These are phyloP conservation scores for Yasuhikotakia modesta DNA, from an alignment of 2,797 vertebrate genomes.

Conservation along the genomic window DNA sequence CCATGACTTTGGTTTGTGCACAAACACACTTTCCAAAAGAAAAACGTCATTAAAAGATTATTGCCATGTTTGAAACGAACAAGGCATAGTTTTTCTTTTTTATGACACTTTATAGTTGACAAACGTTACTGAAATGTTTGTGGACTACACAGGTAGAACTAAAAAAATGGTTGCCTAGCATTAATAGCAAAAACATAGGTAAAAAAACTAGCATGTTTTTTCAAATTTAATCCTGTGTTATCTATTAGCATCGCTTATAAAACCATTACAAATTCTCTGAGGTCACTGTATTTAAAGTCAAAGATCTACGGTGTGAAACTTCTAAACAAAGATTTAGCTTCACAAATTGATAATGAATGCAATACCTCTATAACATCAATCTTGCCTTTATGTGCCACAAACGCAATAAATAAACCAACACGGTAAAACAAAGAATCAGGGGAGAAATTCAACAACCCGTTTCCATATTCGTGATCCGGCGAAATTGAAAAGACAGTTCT, in stretches of 20 bases:
- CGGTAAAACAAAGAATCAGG: not conserved
- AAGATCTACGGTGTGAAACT: not conserved
- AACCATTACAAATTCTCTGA: not conserved
- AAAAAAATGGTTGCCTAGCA: too few relatives aligned
- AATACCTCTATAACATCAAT: not conserved
- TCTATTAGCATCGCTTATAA: not conserved
- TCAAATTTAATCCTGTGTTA: not conserved
- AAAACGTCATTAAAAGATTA: too few relatives aligned
- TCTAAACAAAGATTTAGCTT: not conserved
- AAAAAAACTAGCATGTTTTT: not conserved
- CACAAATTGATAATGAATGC: not conserved
- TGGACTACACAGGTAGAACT: too few relatives aligned
- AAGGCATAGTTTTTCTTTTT: too few relatives aligned
- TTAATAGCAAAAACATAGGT: too few relatives aligned
- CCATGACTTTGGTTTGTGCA: too few relatives aligned
- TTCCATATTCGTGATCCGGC: slow-evolving; percentile 35
- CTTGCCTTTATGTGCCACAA: not conserved
- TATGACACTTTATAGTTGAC: too few relatives aligned
- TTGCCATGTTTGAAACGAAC: too few relatives aligned
- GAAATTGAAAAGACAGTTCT: slow-evolving; percentile 43
- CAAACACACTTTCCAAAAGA: too few relatives aligned
- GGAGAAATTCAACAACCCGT: slow-evolving; percentile 22
- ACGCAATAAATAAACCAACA: slow-evolving; percentile 19
- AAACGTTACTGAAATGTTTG: too few relatives aligned
- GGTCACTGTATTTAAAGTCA: not conserved